Evolutionary conservation across 2,113 vertebrate genomes (phyloP).

Genomic region (Semicossyphus pulcher): DNA sequence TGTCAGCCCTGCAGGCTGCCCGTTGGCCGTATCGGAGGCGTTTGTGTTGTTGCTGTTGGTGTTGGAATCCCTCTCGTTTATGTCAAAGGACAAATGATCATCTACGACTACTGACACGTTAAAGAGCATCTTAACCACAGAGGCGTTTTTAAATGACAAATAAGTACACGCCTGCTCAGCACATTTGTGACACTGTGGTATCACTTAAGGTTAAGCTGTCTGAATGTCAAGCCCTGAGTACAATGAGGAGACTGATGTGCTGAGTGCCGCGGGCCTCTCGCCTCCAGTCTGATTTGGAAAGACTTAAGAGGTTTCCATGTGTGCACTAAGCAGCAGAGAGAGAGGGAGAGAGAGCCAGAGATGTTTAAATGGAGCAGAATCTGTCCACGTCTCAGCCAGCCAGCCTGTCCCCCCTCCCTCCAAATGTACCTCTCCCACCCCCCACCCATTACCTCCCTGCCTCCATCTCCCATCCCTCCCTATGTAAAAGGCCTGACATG

Average conservation of each 20-base stretch:
- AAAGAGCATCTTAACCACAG: slow-evolving; percentile 1
- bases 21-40: background rate
- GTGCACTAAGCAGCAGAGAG: slow-evolving; percentile 11
- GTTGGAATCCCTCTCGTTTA: background rate
- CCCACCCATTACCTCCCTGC: slow-evolving; percentile 11
- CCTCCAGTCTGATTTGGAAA: slow-evolving; percentile 35
- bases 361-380: slow-evolving; percentile 68
- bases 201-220: slow-evolving; percentile 54
- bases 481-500: slow-evolving; percentile 70
- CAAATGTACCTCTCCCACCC: background rate
- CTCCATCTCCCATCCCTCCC: slow-evolving; percentile 56
- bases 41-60: background rate
- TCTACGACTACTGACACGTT: background rate
- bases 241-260: slow-evolving; percentile 68
- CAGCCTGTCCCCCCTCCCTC: slow-evolving; percentile 8
- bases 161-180: slow-evolving; percentile 28
- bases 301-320: slow-evolving; percentile 48
- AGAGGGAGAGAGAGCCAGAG: slow-evolving; percentile 47
- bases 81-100: slow-evolving; percentile 4
- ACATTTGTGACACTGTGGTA: slow-evolving; percentile 12
- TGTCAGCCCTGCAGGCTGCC: background rate
- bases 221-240: slow-evolving; percentile 47
- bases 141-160: slow-evolving; percentile 30
- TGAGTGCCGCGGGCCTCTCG: slow-evolving; percentile 56
- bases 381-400: slow-evolving; percentile 52